Evolutionary conservation across 2,797 vertebrate species (phyloP).

Genomic region (Sebastes minor): DNA sequence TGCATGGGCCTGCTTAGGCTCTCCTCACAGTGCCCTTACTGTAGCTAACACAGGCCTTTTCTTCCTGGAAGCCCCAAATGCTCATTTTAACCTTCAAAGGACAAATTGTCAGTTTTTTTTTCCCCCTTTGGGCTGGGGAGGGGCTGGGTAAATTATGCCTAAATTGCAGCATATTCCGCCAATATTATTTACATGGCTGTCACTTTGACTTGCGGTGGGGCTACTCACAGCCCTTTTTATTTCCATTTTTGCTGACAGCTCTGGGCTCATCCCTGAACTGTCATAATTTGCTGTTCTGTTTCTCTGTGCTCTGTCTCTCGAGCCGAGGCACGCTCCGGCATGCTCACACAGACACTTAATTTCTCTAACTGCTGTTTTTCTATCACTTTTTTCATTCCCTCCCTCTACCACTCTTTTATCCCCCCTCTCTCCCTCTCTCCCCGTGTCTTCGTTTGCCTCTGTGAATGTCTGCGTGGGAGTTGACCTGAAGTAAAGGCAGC

Average conservation of each 20-base stretch:
- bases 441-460: background rate
- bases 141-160: slow-evolving; percentile 56
- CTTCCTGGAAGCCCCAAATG: slow-evolving; percentile 27
- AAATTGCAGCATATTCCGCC: slow-evolving; percentile 63
- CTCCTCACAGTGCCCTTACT: slow-evolving; percentile 52
- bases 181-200: slow-evolving; percentile 78
- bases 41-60: slow-evolving; percentile 49
- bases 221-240: slow-evolving; percentile 60
- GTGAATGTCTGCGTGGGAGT: slow-evolving; percentile 41
- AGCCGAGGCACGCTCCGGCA: slow-evolving; percentile 26
- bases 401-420: background rate
- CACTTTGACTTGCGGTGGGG: slow-evolving; percentile 61
- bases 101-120: slow-evolving; percentile 47
- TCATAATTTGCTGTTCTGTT: slow-evolving; percentile 64
- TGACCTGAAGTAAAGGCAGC: slow-evolving; percentile 35
- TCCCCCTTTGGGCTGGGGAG: background rate
- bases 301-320: slow-evolving; percentile 45
- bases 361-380: slow-evolving; percentile 28
- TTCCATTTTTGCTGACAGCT: slow-evolving; percentile 72
- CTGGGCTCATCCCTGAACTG: slow-evolving; percentile 69
- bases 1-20: slow-evolving; percentile 50
- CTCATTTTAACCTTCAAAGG: slow-evolving; percentile 71
- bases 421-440: background rate
- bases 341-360: slow-evolving; percentile 26
- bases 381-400: slow-evolving; percentile 24